These are phyloP conservation scores for Rynchops niger DNA, from an alignment of 2,113 vertebrate species.

Conservation along the genomic window DNA sequence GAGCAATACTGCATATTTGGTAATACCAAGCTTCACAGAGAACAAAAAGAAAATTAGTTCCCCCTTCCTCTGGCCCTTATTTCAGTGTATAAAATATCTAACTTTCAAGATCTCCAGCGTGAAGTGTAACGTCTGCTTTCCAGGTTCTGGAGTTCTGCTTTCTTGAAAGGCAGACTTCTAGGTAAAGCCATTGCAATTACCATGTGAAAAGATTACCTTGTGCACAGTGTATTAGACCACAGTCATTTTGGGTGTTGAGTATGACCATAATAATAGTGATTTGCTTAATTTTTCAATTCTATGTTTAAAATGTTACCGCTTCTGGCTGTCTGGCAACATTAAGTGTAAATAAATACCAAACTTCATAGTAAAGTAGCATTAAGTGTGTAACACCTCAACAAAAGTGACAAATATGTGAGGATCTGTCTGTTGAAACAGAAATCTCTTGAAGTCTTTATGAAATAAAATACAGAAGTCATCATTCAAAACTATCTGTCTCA, in stretches of 20 bases:
- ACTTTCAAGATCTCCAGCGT: not conserved
- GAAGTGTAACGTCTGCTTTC: not conserved
- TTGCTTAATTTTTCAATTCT: not conserved
- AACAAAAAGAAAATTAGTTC: not conserved
- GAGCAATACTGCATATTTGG: not conserved
- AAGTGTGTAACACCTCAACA: not conserved
- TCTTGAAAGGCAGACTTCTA: not conserved
- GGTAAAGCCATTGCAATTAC: not conserved
- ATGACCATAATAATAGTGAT: not conserved
- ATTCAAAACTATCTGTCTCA: not conserved
- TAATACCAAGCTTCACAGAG: not conserved
- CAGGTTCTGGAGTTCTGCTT: not conserved
- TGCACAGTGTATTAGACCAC: not conserved
- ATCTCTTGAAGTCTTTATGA: not conserved
- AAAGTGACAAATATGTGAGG: not conserved
- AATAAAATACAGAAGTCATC: not conserved
- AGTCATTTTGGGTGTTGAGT: not conserved
- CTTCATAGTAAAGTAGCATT: not conserved
- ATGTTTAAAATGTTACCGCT: not conserved
- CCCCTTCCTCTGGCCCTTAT: not conserved
- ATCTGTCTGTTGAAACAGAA: not conserved
- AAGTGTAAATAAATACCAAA: not conserved
- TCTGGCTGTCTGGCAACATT: not conserved
- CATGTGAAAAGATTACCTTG: not conserved
- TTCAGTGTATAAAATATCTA: not conserved